These are phyloP conservation scores for Penaeus vannamei DNA, from an alignment of 1,140 invertebrate species.

Conservation along the genomic window DNA sequence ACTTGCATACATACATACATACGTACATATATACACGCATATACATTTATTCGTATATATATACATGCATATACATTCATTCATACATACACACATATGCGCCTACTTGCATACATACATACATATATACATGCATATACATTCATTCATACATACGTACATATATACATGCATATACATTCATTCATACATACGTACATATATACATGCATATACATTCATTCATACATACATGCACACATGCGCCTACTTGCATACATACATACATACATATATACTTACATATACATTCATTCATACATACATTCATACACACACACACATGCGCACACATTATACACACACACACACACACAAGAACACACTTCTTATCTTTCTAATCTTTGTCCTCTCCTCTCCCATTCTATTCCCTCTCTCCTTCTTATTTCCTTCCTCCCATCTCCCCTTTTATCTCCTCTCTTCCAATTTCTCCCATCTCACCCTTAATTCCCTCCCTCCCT, in stretches of 20 bases:
- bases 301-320: not conserved
- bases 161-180: too few species aligned
- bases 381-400: not conserved
- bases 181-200: not conserved
- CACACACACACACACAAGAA: too few species aligned
- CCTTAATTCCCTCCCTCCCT: not conserved
- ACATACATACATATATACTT: not conserved
- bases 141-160: not conserved
- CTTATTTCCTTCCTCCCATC: too few species aligned
- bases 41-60: conserved; percentile 1
- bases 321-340: not conserved
- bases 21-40: not conserved
- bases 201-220: not conserved
- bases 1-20: not conserved
- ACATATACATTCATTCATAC: not conserved
- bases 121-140: not conserved
- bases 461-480: too few species aligned
- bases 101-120: not conserved
- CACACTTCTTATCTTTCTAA: too few species aligned
- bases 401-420: too few species aligned
- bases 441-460: too few species aligned
- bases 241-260: not conserved
- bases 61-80: not conserved
- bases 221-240: not conserved
- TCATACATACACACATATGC: not conserved